Evolutionary conservation across 2,888 invertebrate genomes (phyloP), one percentile per base, ranked within the genome.

Genomic region (Diaprepes abbreviatus): DNA sequence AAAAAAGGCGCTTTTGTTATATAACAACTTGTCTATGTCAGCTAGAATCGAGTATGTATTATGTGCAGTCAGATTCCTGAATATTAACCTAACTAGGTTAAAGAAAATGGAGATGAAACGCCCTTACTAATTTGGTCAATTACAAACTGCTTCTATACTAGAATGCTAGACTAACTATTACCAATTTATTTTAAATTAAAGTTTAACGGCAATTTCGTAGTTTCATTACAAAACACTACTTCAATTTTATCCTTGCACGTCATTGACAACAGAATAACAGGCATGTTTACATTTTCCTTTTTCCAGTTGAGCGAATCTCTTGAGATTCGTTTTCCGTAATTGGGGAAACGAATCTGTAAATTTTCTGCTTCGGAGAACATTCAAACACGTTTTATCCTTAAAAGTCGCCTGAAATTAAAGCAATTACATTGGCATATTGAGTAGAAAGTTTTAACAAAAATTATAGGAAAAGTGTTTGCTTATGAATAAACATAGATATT

Each of bases 241-340:
- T 21, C 21, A 43, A 43, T 43, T 43, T 17, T 43, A n/a, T 43
- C 10, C 28, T 9, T 14, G 48, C 28, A 50, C 28, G 24, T 28
- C 28, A 28, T 28, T 28, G 48, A 50, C 21, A 12, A 24, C 12
- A 24, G 6, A 45, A 45, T 24, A 24, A 21, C 48, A 28, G 28
- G 28, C n/a, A 50, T 50, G 48, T 28, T 50, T 50, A 50, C 48
- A 50, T 50, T 50, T 50, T 28, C 48, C 28, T 12, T 48, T 48
- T 48, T 28, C n/a, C 28, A 50, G 12, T 50, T 28, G 14, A 50
- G 48, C 48, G 48, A 50, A 28, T 28, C 28, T 28, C 48, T 28
- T 19, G 48, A 28, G 28, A 50, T 28, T 28, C 48, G 28, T 50
- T 50, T 50, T 28, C 16, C 14, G 48, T 50, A 50, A 50, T 50